Evolutionary conservation across 2,888 invertebrate genomes (phyloP).

Genomic region (Cryptus viduatorius): DNA sequence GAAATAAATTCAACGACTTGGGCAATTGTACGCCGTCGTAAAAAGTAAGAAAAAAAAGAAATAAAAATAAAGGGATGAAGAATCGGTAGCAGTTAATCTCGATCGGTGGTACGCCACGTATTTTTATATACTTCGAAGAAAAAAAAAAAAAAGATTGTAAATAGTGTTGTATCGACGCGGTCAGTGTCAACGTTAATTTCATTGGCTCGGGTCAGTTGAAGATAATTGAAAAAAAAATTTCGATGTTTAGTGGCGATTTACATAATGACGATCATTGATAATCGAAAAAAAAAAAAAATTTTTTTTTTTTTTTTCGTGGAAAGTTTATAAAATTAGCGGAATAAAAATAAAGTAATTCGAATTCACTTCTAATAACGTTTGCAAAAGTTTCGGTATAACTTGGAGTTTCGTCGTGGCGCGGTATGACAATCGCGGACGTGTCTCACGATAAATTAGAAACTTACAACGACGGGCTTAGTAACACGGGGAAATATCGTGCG

Average conservation of each 20-base stretch:
- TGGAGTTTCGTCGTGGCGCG: conserved; percentile 40
- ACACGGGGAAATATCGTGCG: conserved; percentile 66
- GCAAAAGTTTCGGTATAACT: conserved; percentile 9
- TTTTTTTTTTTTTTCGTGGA: neutral
- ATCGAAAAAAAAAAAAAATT: neutral
- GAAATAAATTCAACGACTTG: conserved; percentile 66
- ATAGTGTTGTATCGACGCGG: conserved; percentile 47
- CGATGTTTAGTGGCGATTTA: neutral
- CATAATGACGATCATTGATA: neutral
- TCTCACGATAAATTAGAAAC: conserved; percentile 69
- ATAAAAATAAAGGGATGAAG: conserved; percentile 42
- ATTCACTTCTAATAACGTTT: neutral
- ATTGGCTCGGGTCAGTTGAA: neutral
- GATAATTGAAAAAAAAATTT: neutral
- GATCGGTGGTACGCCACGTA: conserved; percentile 37
- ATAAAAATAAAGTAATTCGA: neutral
- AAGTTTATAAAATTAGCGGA: neutral
- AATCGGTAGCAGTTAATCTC: conserved; percentile 51
- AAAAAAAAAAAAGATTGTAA: conserved; percentile 38
- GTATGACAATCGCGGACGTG: conserved; percentile 63
- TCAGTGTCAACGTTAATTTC: conserved; percentile 54
- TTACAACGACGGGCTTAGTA: conserved; percentile 60
- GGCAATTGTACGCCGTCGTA: conserved; percentile 55
- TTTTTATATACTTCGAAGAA: conserved; percentile 12
- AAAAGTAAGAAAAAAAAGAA: conserved; percentile 44